These are phyloP conservation scores for Aphelocoma californica DNA, from an alignment of 2,797 vertebrate species.

Conservation along the genomic window DNA sequence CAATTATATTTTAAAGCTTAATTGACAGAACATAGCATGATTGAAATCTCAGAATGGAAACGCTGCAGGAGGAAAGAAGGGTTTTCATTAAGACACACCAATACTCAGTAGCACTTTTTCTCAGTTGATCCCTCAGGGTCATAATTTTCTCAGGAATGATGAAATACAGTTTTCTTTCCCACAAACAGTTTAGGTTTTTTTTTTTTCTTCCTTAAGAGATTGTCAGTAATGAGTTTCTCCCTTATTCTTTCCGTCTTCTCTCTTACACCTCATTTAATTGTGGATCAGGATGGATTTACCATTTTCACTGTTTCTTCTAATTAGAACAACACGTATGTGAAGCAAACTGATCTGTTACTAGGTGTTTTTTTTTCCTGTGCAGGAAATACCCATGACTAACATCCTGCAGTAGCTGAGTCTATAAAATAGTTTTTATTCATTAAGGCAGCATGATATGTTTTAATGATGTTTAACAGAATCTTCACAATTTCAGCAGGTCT, in stretches of 20 bases:
- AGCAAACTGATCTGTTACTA: background rate
- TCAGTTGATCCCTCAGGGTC: background rate
- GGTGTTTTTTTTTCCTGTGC: background rate
- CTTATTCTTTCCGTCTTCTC: background rate
- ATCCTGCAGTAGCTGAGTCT: background rate
- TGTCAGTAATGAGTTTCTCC: background rate
- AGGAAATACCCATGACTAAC: background rate
- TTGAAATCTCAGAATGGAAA: constrained; percentile 12
- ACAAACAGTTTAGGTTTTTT: background rate
- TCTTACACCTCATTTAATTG: background rate
- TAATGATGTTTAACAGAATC: background rate
- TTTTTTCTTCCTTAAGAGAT: background rate
- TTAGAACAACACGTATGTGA: background rate
- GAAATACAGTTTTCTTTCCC: constrained; percentile 10
- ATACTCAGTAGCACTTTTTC: background rate
- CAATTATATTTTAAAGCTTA: constrained; percentile 6
- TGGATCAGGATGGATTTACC: background rate
- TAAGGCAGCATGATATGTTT: background rate
- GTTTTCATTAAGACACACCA: constrained; percentile 4
- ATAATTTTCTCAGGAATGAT: constrained; percentile 20
- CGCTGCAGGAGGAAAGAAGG: background rate
- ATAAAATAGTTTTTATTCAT: background rate
- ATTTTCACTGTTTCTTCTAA: background rate
- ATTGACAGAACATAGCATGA: background rate
- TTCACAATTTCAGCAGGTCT: background rate